Evolutionary conservation across 2,888 invertebrate genomes (phyloP).

Genomic region (Sipha maydis): DNA sequence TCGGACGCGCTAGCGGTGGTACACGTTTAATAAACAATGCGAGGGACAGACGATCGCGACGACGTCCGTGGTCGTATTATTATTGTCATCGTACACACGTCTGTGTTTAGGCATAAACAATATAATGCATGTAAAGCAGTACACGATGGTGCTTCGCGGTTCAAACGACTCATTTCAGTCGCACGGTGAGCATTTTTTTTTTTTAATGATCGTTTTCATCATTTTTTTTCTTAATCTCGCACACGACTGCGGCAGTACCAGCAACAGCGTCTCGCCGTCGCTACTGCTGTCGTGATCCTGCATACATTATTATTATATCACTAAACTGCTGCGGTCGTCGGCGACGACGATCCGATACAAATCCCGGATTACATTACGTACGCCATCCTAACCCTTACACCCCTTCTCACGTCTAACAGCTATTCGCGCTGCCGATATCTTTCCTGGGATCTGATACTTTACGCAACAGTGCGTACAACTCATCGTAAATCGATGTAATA

Average conservation of each 20-base stretch:
- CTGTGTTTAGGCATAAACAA: not conserved
- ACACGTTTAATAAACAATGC: not conserved
- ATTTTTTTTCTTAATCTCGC: slow-evolving; percentile 39
- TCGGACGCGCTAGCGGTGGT: not conserved
- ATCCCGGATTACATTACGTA: slow-evolving; percentile 12
- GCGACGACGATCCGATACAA: slow-evolving; percentile 1
- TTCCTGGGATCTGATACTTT: not conserved
- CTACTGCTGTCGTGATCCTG: not conserved
- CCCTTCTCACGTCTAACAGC: too few relatives aligned
- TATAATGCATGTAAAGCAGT: not conserved
- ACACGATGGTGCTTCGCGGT: not conserved
- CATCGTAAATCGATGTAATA: too few relatives aligned
- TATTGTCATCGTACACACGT: not conserved
- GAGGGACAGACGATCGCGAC: not conserved
- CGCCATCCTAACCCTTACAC: too few relatives aligned
- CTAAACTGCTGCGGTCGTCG: not conserved
- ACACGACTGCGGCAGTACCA: not conserved
- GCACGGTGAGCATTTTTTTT: not conserved
- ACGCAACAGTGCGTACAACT: too few relatives aligned
- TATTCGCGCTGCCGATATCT: not conserved
- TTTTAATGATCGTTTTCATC: slow-evolving; percentile 40
- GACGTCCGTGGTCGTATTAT: not conserved
- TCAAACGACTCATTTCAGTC: slow-evolving; percentile 9
- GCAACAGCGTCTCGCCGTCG: too few relatives aligned
- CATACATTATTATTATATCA: slow-evolving; percentile 6